Evolutionary conservation across 2,113 vertebrate genomes (phyloP).

Genomic region (Ursus arctos): DNA sequence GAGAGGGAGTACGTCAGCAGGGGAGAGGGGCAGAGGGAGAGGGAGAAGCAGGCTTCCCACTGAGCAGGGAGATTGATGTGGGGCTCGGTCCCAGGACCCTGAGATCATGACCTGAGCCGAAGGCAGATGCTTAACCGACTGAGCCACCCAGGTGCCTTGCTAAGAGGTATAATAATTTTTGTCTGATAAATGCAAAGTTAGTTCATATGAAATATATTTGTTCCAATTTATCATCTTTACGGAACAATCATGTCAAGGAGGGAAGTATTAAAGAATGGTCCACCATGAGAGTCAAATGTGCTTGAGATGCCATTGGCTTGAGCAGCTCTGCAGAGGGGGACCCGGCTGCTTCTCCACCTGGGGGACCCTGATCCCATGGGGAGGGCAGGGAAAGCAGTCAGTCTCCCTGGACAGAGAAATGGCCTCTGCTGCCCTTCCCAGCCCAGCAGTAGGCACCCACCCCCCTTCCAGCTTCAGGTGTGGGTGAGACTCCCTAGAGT

Average conservation of each 20-base stretch:
- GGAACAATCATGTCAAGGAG: not conserved
- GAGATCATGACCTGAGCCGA: too few species aligned
- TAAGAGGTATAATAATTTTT: not conserved
- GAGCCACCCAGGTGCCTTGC: too few species aligned
- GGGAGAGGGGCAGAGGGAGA: too few species aligned
- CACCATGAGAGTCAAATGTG: not conserved
- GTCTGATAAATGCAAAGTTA: constrained; percentile 6
- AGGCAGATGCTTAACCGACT: too few species aligned
- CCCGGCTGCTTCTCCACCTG: not conserved
- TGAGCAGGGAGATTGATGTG: too few species aligned
- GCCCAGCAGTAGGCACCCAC: too few species aligned
- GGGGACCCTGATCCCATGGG: not conserved
- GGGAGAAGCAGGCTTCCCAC: too few species aligned
- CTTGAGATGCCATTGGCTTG: not conserved
- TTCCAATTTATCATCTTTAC: not conserved
- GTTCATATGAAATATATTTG: not conserved
- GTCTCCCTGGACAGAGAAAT: not conserved
- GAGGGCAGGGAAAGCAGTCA: not conserved
- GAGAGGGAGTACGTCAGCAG: too few species aligned
- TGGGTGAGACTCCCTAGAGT: not conserved
- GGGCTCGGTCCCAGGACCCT: too few species aligned
- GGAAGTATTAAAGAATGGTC: not conserved
- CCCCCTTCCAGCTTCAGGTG: not conserved
- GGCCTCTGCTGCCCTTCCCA: not conserved
- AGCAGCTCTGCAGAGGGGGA: not conserved